Conservation (phyloP, 2,797 vertebrate species). For the Menidia menidia region DNA sequence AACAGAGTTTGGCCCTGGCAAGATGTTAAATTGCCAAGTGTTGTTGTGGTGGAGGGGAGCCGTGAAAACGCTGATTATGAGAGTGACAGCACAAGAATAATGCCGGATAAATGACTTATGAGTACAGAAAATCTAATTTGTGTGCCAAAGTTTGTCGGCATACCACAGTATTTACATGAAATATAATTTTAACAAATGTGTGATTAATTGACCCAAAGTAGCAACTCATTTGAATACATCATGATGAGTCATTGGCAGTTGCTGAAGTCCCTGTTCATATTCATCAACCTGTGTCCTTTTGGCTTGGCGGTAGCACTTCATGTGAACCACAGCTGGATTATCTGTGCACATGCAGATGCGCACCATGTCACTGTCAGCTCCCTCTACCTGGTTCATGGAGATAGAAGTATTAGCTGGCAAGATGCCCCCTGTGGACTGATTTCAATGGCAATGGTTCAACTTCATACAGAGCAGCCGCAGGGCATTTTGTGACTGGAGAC, state of each 20-base stretch:
- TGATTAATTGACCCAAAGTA: slow-evolving; percentile 1
- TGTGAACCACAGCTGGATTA: slow-evolving; percentile 29
- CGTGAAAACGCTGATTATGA: slow-evolving; percentile 42
- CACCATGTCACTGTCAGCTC: slow-evolving; percentile 8
- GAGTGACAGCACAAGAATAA: slow-evolving; percentile 52
- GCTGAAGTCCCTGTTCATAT: slow-evolving; percentile 29
- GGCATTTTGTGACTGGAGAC: not conserved
- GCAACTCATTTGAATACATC: not conserved
- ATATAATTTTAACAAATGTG: not conserved
- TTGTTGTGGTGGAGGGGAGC: slow-evolving; percentile 53
- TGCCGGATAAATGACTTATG: slow-evolving; percentile 45
- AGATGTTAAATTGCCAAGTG: slow-evolving; percentile 51
- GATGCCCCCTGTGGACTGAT: slow-evolving; percentile 12
- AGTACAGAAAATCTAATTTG: slow-evolving; percentile 20
- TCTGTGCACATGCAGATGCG: slow-evolving; percentile 17
- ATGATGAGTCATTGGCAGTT: slow-evolving; percentile 9
- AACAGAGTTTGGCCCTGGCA: slow-evolving; percentile 41
- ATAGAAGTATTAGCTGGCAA: slow-evolving; percentile 48
- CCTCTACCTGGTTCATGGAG: slow-evolving; percentile 49
- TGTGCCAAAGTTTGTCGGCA: not conserved
- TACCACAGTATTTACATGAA: too few species aligned
- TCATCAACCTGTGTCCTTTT: slow-evolving; percentile 42
- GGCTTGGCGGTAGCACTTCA: slow-evolving; percentile 28
- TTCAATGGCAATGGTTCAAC: slow-evolving; percentile 32
- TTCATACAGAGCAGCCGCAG: not conserved